phyloP scores from a whole-genome alignment of 2,888 invertebrate genomes.

The Lithodes maja region DNA sequence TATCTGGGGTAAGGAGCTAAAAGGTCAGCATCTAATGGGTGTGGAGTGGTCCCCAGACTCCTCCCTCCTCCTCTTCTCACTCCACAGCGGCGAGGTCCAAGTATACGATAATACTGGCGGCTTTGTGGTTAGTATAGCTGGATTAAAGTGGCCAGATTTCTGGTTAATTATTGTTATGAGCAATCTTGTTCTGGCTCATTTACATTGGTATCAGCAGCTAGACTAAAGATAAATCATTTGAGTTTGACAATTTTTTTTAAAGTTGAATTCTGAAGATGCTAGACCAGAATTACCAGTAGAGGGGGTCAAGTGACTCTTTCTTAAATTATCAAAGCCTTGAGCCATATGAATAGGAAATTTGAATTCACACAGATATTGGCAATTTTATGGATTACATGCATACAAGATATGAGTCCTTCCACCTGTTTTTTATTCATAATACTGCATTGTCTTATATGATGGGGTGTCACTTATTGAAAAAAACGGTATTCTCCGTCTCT shows the following conservation, averaged over 20 bases:
- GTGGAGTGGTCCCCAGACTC: constrained; percentile 99
- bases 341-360: too few species aligned
- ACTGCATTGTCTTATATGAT: too few species aligned
- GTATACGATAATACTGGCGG: constrained; percentile 94
- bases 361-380: too few species aligned
- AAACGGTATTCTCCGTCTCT: too few species aligned
- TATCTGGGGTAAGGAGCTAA: constrained; percentile 98
- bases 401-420: too few species aligned
- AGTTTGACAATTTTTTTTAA: background rate
- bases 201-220: background rate
- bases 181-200: background rate
- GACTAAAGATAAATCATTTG: background rate
- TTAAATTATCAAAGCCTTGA: too few species aligned
- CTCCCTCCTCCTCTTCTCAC: constrained; percentile 89
- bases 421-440: too few species aligned
- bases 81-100: constrained; percentile 93
- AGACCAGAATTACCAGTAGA: too few species aligned
- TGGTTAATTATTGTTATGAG: background rate
- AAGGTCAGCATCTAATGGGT: constrained; percentile 82
- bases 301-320: too few species aligned
- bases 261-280: background rate
- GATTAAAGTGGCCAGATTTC: background rate
- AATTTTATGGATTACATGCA: too few species aligned
- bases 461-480: too few species aligned
- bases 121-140: constrained; percentile 74